phyloP scores from a whole-genome alignment of 2,888 invertebrate species.

The Neuroscelio doddi region DNA sequence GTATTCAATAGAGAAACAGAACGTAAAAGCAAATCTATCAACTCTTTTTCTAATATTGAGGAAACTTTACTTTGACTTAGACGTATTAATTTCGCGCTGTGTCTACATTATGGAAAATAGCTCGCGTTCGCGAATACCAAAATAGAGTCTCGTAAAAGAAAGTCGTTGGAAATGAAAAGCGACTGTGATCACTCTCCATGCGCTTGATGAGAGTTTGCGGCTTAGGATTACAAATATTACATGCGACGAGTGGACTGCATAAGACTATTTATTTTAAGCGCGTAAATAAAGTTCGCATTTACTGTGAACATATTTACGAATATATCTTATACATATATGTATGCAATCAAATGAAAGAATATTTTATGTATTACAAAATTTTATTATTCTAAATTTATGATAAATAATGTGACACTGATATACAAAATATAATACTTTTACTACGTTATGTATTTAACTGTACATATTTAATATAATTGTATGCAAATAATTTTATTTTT shows the following conservation, averaged over 20 bases:
- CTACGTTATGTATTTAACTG: too few species aligned
- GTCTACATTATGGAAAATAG: neutral
- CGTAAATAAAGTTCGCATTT: conserved; percentile 49
- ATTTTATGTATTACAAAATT: too few species aligned
- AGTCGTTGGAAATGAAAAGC: conserved; percentile 15
- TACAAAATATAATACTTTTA: too few species aligned
- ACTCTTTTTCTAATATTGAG: neutral
- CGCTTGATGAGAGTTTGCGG: neutral
- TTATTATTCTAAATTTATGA: too few species aligned
- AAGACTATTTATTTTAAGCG: conserved; percentile 57
- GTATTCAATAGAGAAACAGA: neutral
- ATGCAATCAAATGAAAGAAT: too few species aligned
- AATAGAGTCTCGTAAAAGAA: conserved; percentile 3
- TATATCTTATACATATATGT: too few species aligned
- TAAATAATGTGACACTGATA: too few species aligned
- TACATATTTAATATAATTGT: too few species aligned
- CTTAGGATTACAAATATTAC: conserved; percentile 16
- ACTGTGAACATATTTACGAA: too few species aligned
- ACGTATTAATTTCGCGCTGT: conserved; percentile 11
- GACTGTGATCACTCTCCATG: conserved; percentile 6
- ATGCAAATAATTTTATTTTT: too few species aligned
- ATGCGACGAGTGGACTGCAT: conserved; percentile 11
- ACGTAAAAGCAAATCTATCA: neutral
- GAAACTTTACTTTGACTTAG: neutral
- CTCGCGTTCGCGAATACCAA: conserved; percentile 5